Conservation (phyloP, 2,797 vertebrate genomes). For the Sarcoramphus papa region DNA sequence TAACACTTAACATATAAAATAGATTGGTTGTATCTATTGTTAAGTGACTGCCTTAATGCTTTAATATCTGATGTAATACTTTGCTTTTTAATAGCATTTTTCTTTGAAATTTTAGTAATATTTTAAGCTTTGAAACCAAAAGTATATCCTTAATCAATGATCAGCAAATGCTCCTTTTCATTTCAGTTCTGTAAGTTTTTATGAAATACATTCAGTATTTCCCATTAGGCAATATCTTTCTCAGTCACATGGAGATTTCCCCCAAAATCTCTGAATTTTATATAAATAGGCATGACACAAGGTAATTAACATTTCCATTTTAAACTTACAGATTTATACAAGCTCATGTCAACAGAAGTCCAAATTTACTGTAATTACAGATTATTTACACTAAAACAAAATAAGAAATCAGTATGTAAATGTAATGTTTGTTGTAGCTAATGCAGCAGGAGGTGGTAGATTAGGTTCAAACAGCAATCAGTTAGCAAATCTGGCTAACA, state of each 20-base stretch:
- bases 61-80: background rate
- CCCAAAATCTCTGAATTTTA: conserved; percentile 63
- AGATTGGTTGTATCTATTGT: background rate
- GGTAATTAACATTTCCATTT: conserved; percentile 96
- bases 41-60: background rate
- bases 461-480: conserved; percentile 82
- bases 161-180: background rate
- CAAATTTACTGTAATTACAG: conserved; percentile 99
- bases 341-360: conserved; percentile 98
- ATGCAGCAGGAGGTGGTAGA: conserved; percentile 86
- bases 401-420: conserved; percentile 99
- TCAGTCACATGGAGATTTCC: conserved; percentile 17
- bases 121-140: background rate
- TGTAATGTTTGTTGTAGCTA: conserved; percentile 99
- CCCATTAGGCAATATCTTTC: conserved; percentile 6
- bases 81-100: background rate
- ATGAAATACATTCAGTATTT: background rate
- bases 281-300: conserved; percentile 89
- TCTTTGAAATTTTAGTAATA: background rate
- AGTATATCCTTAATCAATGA: background rate
- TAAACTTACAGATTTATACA: conserved; percentile 96
- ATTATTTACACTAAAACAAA: conserved; percentile 99
- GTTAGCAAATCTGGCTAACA: conserved; percentile 79
- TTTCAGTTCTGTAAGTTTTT: background rate
- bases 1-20: background rate